Evolutionary conservation across 1,140 invertebrate genomes (phyloP), one percentile per base, ranked within the genome.

Genomic region (Brachionus asplanchnoidis): DNA sequence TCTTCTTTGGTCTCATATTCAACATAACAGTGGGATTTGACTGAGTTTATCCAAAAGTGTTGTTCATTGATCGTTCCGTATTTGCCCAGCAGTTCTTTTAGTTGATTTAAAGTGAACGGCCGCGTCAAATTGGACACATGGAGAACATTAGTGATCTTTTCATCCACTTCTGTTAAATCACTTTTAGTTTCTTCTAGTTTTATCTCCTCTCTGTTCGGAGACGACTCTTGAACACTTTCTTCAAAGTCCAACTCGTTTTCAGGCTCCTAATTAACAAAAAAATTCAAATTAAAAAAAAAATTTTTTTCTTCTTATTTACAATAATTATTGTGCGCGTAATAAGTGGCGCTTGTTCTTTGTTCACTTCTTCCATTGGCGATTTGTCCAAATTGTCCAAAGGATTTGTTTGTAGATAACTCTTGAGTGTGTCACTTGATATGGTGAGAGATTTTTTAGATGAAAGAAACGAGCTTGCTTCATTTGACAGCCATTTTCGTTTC

Each of bases 11-110:
- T 93, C 75, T 92, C 91, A 91, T 93, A 94, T 93, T 92, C 93
- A 32, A 95, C 95, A 90, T 93, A 95, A 90, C 96, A 98, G 90
- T 96, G 96, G 0, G 96, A 97, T 89, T 99, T 98, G 86, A 98
- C 97, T 89, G 94, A 94, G 89, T 98, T 95, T 87, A 98, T 97
- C 84, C 82, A 84, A 78, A 84, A 84, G 14, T 32, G 65, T 65
- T 53, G 2, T 12, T 73, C 68, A 23, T 65, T 60, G 68, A 98
- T 93, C 86, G 92, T 94, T 68, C 97, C 97, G n/a, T 95, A 96
- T 85, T 95, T 92, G 84, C 93, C 93, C 66, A 99, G 90, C 66
- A 98, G 91, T 87, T 97, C 95, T 88, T 95, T 95, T 17, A 99
- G 91, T 90, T 97, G 96, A 86, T 93, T 92, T 17, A 97, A 89